These are phyloP conservation scores for Craterocephalus amniculus DNA, from an alignment of 2,797 vertebrate species.

Conservation along the genomic window DNA sequence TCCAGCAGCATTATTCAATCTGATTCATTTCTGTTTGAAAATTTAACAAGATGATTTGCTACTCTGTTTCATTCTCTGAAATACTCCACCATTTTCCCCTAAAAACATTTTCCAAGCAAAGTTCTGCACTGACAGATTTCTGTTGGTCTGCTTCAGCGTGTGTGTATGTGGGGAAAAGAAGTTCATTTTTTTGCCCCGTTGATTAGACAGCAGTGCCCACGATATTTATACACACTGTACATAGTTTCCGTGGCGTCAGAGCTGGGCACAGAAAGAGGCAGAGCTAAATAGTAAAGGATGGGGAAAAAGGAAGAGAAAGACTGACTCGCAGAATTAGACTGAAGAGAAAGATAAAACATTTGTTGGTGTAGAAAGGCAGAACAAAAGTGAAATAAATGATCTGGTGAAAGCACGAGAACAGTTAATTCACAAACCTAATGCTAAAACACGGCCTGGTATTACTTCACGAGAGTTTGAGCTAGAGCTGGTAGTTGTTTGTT, in stretches of 20 bases:
- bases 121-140: slow-evolving; percentile 54
- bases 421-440: background rate
- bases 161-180: slow-evolving; percentile 18
- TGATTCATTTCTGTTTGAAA: slow-evolving; percentile 70
- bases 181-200: slow-evolving; percentile 52
- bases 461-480: background rate
- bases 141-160: slow-evolving; percentile 35
- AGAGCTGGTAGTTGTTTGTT: background rate
- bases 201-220: slow-evolving; percentile 59
- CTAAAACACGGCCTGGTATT: background rate
- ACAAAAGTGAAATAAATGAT: slow-evolving; percentile 20
- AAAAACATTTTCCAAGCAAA: slow-evolving; percentile 59
- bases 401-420: background rate
- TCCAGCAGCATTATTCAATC: slow-evolving; percentile 54
- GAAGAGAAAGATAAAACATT: slow-evolving; percentile 14
- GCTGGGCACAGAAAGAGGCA: slow-evolving; percentile 32
- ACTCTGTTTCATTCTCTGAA: slow-evolving; percentile 43
- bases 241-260: slow-evolving; percentile 63
- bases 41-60: slow-evolving; percentile 56
- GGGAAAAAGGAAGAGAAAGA: background rate
- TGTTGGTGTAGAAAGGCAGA: slow-evolving; percentile 5
- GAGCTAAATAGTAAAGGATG: background rate
- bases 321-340: background rate
- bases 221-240: slow-evolving; percentile 54
- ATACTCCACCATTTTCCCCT: slow-evolving; percentile 25